These are phyloP conservation scores for Apis florea DNA, from an alignment of 1,140 invertebrate genomes.

Conservation along the genomic window DNA sequence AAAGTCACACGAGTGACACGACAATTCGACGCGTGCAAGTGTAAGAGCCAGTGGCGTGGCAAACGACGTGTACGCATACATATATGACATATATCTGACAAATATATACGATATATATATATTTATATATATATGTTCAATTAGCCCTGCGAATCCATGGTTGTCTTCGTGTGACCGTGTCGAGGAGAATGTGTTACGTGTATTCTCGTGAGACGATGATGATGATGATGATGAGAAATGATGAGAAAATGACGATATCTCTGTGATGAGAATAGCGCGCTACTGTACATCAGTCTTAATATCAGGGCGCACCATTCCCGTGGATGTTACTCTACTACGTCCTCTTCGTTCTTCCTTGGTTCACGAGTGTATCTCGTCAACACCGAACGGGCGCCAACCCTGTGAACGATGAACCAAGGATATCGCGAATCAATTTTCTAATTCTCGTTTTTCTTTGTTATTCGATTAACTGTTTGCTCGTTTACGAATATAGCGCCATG, in stretches of 20 bases:
- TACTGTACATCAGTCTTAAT: conserved; percentile 81
- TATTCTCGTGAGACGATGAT: conserved; percentile 28
- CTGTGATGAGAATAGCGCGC: conserved; percentile 78
- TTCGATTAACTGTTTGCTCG: conserved; percentile 68
- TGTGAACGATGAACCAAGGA: background rate
- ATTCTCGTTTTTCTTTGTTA: conserved; percentile 47
- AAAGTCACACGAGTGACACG: background rate
- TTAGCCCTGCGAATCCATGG: conserved; percentile 66
- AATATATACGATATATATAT: conserved; percentile 64
- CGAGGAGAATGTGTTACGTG: conserved; percentile 3
- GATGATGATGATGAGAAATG: too few species aligned
- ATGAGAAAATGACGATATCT: conserved; percentile 60
- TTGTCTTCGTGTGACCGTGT: conserved; percentile 37
- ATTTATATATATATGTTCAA: conserved; percentile 66
- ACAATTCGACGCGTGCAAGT: conserved; percentile 17
- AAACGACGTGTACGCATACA: conserved; percentile 64
- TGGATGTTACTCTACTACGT: conserved; percentile 62
- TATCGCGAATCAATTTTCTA: conserved; percentile 8
- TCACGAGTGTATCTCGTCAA: background rate
- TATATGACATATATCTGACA: conserved; percentile 68
- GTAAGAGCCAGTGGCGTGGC: conserved; percentile 58
- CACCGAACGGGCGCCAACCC: background rate
- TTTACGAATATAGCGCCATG: conserved; percentile 73
- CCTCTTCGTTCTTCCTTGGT: conserved; percentile 3
- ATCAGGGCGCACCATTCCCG: conserved; percentile 80